These are phyloP conservation scores for Trachurus trachurus DNA, from an alignment of 2,797 vertebrate genomes.

Conservation along the genomic window DNA sequence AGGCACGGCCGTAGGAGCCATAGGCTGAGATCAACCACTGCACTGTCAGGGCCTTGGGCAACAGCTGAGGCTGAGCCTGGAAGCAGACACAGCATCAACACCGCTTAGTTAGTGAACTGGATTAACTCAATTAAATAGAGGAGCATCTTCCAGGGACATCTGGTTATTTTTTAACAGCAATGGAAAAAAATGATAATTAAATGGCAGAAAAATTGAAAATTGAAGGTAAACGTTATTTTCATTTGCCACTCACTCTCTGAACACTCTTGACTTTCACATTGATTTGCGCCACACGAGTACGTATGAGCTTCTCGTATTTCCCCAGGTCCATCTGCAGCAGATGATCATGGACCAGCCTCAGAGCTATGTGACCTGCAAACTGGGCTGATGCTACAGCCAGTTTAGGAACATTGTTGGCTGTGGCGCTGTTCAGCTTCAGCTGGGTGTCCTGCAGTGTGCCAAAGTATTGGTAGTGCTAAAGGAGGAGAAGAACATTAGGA, in stretches of 20 bases:
- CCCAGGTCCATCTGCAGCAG: conserved; percentile 88
- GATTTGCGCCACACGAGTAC: conserved; percentile 53
- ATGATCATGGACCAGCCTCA: conserved; percentile 91
- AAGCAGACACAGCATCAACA: not conserved
- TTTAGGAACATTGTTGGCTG: conserved; percentile 42
- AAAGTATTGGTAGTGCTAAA: conserved; percentile 83
- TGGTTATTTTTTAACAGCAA: not conserved
- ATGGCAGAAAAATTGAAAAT: no score
- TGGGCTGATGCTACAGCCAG: conserved; percentile 79
- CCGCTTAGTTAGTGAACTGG: fast-evolving
- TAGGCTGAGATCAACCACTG: conserved; percentile 91
- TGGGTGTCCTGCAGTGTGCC: conserved; percentile 87
- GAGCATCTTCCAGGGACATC: not conserved
- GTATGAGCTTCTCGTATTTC: conserved; percentile 82
- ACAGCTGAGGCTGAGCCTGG: conserved; percentile 56
- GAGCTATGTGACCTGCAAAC: conserved; percentile 89
- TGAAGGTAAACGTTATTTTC: not conserved
- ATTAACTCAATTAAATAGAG: not conserved
- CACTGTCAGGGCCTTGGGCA: conserved; percentile 82
- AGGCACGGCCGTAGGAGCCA: conserved; percentile 89
- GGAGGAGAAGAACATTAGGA: not conserved
- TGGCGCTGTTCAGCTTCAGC: conserved; percentile 39
- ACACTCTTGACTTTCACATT: conserved; percentile 41
- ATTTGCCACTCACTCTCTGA: conserved; percentile 65
- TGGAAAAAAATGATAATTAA: not conserved